These are phyloP conservation scores for Pemphigus obesinymphae DNA, from an alignment of 1,140 invertebrate genomes.

Conservation along the genomic window DNA sequence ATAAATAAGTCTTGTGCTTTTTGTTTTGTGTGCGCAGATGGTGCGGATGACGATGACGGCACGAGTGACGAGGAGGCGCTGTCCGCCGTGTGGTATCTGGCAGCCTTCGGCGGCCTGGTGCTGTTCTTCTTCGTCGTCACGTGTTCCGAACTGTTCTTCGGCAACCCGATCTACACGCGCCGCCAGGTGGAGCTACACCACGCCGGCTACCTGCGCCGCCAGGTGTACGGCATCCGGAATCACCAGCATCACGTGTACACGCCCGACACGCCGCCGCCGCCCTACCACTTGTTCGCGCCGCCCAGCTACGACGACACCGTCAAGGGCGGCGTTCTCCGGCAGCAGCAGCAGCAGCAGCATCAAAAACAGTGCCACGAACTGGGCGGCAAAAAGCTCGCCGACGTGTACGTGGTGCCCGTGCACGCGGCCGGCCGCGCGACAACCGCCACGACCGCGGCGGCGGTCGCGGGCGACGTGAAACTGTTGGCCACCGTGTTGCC, in stretches of 20 bases:
- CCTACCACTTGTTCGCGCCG: constrained; percentile 59
- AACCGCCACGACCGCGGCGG: not conserved
- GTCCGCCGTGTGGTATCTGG: constrained; percentile 60
- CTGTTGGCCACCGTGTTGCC: not conserved
- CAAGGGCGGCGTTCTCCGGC: constrained; percentile 47
- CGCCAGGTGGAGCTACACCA: constrained; percentile 40
- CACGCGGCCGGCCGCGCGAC: not conserved
- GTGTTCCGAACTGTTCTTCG: constrained; percentile 59
- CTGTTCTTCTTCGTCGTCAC: constrained; percentile 60
- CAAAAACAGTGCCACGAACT: not conserved
- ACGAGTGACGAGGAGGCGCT: constrained; percentile 49
- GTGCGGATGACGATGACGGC: constrained; percentile 48
- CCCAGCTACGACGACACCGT: constrained; percentile 57
- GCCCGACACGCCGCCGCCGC: constrained; percentile 54
- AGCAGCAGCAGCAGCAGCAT: not conserved
- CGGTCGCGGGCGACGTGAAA: not conserved
- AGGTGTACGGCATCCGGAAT: constrained; percentile 36
- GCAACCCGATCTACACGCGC: constrained; percentile 46
- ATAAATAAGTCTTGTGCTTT: too few species aligned
- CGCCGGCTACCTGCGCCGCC: constrained; percentile 49
- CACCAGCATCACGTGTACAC: constrained; percentile 37
- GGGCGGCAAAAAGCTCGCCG: not conserved
- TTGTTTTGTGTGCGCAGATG: not conserved
- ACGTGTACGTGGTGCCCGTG: constrained; percentile 37
- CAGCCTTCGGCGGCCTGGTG: constrained; percentile 58